Base-by-base conservation (phyloP, 2,888 invertebrate genomes). In the Trachelus troglodyta region DNA sequence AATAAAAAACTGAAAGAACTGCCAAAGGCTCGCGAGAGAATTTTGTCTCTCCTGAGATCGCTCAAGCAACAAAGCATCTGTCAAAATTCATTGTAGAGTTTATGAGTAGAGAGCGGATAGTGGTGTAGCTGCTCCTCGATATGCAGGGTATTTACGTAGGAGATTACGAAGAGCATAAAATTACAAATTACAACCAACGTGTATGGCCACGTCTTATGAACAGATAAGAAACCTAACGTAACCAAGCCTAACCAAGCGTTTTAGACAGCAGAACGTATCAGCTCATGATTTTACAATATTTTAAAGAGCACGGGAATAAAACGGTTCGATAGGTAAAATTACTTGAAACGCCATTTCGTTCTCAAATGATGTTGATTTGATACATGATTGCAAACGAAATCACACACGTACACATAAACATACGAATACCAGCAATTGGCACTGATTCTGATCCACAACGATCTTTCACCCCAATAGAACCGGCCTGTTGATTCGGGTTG, bases 401-500 rank as follows among this genome's bases (percentile, higher is more conserved):
- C 1, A 23, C 56, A 9, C 23, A 23, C 56, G 9, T 23, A 23
- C 23, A 9, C 56, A 0, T 56, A 56, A 40, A 15, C 6, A 40
- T 1, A 15, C 6, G 40, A 15, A 15, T 15, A 15, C 15, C 6
- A 1, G 40, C 40, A 4, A 40, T 23, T 56, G 23, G 23, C 56
- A 56, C 56, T 9, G 56, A 56, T 56, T 56, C 56, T 9, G 56
- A 56, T 23, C 56, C 56, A 23, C 56, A 23, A 56, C 56, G 56
- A 56, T 56, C 56, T 56, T 23, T 56, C 56, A 23, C 6, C 56
- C 9, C 56, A 30, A 34, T 71, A 12, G 71, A 31, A 71, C 23
- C 71, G 71, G 71, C 71, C 71, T 71, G 71, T 71, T 71, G 71
- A 71, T 71, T 71, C 71, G 71, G 9, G 9, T 56, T 56, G 56